A percentile compares a stretch with the other conserved stretches of the same genome.
Conservation (phyloP, 37 sponge, comb jelly and placozoan genomes). For the Corticium candelabrum region DNA sequence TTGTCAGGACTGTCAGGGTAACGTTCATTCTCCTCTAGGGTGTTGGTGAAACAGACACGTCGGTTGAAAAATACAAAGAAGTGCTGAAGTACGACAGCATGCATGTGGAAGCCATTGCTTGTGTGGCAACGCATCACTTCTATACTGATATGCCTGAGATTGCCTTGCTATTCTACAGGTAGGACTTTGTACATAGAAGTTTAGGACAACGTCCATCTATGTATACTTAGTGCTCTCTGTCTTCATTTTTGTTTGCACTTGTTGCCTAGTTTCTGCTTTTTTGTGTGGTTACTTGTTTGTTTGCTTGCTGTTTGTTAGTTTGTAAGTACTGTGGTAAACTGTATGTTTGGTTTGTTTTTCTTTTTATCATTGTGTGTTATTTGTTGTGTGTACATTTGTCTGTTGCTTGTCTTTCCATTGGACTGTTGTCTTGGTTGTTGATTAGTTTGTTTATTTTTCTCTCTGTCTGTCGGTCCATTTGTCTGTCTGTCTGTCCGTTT, state of each 20-base stretch:
- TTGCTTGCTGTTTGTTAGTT: background rate
- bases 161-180: conserved; percentile 83
- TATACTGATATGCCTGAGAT: conserved; percentile 97
- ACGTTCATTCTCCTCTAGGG: conserved; percentile 35
- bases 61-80: conserved; percentile 71
- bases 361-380: no score
- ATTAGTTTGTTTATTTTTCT: no score
- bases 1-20: background rate
- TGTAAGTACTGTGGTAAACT: background rate
- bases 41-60: conserved; percentile 64
- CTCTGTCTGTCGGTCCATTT: no score
- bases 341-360: no score
- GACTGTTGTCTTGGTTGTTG: no score
- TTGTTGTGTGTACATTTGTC: no score
- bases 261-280: background rate
- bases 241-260: background rate
- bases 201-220: background rate
- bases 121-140: conserved; percentile 91
- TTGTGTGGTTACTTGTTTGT: background rate
- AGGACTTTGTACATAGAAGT: background rate
- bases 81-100: conserved; percentile 80
- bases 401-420: no score
- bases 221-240: conserved; percentile 22
- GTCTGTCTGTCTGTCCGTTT: no score
- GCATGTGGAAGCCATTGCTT: conserved; percentile 88